Base-by-base conservation (phyloP, 1,140 invertebrate species). In the Samia ricini region DNA sequence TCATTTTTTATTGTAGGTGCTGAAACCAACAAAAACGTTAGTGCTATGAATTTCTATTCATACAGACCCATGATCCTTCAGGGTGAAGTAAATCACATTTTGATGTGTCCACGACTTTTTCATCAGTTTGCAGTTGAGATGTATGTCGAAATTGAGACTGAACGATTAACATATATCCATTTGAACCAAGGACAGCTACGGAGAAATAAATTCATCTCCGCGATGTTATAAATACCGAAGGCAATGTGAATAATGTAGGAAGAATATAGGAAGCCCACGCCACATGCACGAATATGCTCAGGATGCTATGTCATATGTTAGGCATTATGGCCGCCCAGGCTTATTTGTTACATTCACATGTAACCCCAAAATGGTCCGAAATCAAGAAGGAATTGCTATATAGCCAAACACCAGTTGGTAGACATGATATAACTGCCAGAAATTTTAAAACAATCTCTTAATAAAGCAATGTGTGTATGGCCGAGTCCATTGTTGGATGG, bases 71-170 rank as follows among this genome's bases (percentile, higher is more conserved):
- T 74, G 66, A 78, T 91, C 64, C 73, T 86, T 61, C 54, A 62
- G 56, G 63, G 66, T 66, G 64, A 54, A 49, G 69, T 66, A 12
- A 88, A 88, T 69, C 42, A 70, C 21, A 71, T 84, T 51, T 64
- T 82, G 21, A 64, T 24, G 63, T 81, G 62, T 63, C 52, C 68
- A 12, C 72, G 75, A 33, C 58, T 88, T 21, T 77, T 74, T 66
- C 77, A 88, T 52, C 78, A 87, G 59, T 89, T 59, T 75, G 26
- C 69, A 12, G 85, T 60, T 3, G 48, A 60, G 10, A 60, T 60
- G 58, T 60, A 60, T 26, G 58, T 58, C 4, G 48, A 58, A 58
- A 22, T 58, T 49, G 58, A 60, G 26, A 60, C 58, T 24, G 58
- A 60, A 19, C 6, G 58, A 60, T 60, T 60, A 15, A 60, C 58